These are phyloP conservation scores for Oreonectes daqikongensis DNA, from an alignment of 2,797 vertebrate species.

Conservation along the genomic window DNA sequence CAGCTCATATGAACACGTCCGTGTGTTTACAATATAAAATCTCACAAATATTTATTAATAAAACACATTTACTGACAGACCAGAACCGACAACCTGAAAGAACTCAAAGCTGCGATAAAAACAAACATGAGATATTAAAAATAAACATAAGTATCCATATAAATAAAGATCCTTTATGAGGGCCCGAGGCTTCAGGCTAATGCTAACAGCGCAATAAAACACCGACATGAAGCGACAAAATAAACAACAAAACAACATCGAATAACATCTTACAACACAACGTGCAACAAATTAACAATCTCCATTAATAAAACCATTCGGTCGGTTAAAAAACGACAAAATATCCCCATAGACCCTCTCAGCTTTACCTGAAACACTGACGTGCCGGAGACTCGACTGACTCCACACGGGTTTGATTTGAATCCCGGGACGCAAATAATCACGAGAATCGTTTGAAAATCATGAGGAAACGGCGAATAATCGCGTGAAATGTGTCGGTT, in stretches of 20 bases:
- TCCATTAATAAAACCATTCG: not conserved
- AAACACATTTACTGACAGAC: not conserved
- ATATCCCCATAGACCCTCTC: not conserved
- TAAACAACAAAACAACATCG: not conserved
- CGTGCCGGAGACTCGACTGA: slow-evolving; percentile 15
- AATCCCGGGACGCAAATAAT: not conserved
- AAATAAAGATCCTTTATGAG: slow-evolving; percentile 8
- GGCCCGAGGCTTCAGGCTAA: slow-evolving; percentile 37
- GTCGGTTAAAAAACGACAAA: not conserved
- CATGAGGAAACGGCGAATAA: not conserved
- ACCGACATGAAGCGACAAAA: not conserved
- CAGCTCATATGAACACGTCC: not conserved
- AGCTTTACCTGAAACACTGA: slow-evolving; percentile 41
- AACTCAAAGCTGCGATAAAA: not conserved
- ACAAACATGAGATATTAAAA: not conserved
- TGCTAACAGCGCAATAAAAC: slow-evolving; percentile 35
- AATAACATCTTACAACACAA: not conserved
- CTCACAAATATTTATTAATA: not conserved
- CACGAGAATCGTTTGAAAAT: not conserved
- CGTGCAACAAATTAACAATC: not conserved
- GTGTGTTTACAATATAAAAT: not conserved
- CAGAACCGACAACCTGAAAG: not conserved
- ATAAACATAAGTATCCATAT: not conserved
- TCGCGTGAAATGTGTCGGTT: not conserved
- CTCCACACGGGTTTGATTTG: slow-evolving; percentile 9